Conservation (phyloP, 2,113 vertebrate species). For the Nicator chloris region DNA sequence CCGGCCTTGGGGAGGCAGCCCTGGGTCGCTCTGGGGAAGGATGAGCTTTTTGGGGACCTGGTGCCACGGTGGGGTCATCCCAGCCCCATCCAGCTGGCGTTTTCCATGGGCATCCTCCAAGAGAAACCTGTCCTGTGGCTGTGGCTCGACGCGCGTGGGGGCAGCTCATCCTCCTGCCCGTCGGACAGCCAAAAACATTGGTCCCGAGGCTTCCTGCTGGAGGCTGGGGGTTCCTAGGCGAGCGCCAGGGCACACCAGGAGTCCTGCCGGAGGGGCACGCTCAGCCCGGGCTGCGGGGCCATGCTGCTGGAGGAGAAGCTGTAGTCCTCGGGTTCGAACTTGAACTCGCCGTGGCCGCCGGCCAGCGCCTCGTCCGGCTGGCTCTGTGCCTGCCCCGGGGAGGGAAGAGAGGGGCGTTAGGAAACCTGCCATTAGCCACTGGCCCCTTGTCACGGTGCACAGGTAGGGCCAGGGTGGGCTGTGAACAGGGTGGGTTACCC, state of each 20-base stretch:
- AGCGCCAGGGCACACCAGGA: conserved; percentile 91
- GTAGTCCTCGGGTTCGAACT: conserved; percentile 88
- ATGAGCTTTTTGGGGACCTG: not conserved
- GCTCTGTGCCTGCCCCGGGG: conserved; percentile 66
- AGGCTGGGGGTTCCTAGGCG: conserved; percentile 71
- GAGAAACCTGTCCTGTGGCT: not conserved
- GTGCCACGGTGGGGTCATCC: not conserved
- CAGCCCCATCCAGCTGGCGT: not conserved
- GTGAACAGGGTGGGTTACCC: not conserved
- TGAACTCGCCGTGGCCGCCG: conserved; percentile 82
- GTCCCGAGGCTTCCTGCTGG: not conserved
- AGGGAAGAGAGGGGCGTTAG: not conserved
- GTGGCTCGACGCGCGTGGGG: accelerated
- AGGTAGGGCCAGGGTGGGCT: not conserved
- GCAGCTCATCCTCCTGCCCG: not conserved
- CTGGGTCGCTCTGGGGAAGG: not conserved
- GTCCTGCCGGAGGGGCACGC: conserved; percentile 72
- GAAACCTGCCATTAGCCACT: not conserved
- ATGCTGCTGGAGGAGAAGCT: conserved; percentile 75
- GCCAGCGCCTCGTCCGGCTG: conserved; percentile 56
- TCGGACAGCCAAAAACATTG: not conserved
- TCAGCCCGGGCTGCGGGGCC: conserved; percentile 76
- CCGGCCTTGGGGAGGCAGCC: not conserved
- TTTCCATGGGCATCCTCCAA: not conserved
- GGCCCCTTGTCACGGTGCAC: accelerated